Evolutionary conservation across 30 jellyfish, hydroid and myxozoan genomes (phyloP).

Genomic region (Aurelia sp.): DNA sequence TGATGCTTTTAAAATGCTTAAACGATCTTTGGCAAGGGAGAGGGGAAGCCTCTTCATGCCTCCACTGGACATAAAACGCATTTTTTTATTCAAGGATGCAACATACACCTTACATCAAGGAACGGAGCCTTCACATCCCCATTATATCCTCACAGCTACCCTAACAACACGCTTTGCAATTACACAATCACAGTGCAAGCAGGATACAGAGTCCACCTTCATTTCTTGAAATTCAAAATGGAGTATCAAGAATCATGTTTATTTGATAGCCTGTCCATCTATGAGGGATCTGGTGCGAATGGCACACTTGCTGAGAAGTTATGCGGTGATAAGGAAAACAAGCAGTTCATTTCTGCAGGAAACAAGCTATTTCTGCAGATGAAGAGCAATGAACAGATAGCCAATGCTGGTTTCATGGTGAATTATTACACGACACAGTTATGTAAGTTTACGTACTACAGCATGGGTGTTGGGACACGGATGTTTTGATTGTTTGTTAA

Average conservation of each 20-base stretch:
- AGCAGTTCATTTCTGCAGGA: slow-evolving; percentile 28
- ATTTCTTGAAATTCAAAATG: slow-evolving; percentile 13
- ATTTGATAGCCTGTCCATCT: neutral
- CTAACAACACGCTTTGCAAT: slow-evolving; percentile 13
- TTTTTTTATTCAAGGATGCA: slow-evolving; percentile 9
- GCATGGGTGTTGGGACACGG: no score
- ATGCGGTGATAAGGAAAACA: neutral
- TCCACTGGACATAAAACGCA: no score
- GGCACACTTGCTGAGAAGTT: slow-evolving; percentile 13
- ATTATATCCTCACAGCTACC: slow-evolving; percentile 14
- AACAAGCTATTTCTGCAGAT: slow-evolving; percentile 15
- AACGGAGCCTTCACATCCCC: slow-evolving; percentile 32
- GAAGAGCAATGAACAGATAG: neutral
- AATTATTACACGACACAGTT: slow-evolving; percentile 21
- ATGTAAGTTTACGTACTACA: slow-evolving; percentile 23
- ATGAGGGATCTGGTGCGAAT: slow-evolving; percentile 4
- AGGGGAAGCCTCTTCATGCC: no score
- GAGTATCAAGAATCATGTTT: slow-evolving; percentile 12
- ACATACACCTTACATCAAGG: slow-evolving; percentile 5
- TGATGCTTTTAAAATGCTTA: no score
- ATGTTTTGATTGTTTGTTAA: no score
- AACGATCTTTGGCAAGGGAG: no score
- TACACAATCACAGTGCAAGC: slow-evolving; percentile 8
- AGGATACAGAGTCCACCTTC: slow-evolving; percentile 12
- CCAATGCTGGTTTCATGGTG: slow-evolving; percentile 25